A percentile compares a stretch with the other conserved stretches of the same genome.
phyloP scores from a whole-genome alignment of 2,888 invertebrate genomes.

The Ectemnius lituratus region DNA sequence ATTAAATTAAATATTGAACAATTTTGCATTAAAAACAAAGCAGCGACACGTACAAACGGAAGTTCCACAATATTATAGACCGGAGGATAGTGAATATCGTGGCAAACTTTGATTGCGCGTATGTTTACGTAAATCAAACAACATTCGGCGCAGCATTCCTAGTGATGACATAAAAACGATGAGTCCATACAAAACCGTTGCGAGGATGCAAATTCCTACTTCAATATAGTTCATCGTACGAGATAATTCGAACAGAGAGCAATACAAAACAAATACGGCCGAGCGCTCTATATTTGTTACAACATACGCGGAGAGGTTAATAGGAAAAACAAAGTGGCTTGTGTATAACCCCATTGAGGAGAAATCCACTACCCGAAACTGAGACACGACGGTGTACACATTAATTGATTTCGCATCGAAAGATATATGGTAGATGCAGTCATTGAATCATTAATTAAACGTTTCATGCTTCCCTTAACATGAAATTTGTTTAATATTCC shows the following conservation, averaged over 20 bases:
- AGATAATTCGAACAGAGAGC: constrained; percentile 42
- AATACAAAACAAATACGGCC: constrained; percentile 36
- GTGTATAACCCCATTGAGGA: too few species aligned
- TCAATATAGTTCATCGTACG: constrained; percentile 46
- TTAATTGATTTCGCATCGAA: too few species aligned
- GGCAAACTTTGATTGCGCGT: constrained; percentile 26
- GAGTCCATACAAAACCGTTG: constrained; percentile 43
- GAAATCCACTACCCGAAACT: too few species aligned
- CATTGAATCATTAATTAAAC: too few species aligned
- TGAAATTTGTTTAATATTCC: too few species aligned
- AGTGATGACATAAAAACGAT: constrained; percentile 37
- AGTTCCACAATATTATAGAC: constrained; percentile 24
- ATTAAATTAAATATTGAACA: too few species aligned
- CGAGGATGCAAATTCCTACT: constrained; percentile 44
- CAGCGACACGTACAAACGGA: constrained; percentile 4
- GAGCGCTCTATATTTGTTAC: too few species aligned
- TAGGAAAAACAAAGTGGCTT: too few species aligned
- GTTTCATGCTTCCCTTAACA: too few species aligned
- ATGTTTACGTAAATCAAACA: constrained; percentile 52
- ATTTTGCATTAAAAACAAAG: neutral
- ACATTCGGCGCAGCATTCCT: constrained; percentile 20
- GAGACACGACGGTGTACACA: too few species aligned
- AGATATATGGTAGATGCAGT: too few species aligned
- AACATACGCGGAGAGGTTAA: too few species aligned
- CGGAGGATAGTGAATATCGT: constrained; percentile 17